Evolutionary conservation across 2,888 invertebrate species (phyloP), one percentile per base, ranked within the genome.

Genomic region (Pyrocoelia pectoralis): DNA sequence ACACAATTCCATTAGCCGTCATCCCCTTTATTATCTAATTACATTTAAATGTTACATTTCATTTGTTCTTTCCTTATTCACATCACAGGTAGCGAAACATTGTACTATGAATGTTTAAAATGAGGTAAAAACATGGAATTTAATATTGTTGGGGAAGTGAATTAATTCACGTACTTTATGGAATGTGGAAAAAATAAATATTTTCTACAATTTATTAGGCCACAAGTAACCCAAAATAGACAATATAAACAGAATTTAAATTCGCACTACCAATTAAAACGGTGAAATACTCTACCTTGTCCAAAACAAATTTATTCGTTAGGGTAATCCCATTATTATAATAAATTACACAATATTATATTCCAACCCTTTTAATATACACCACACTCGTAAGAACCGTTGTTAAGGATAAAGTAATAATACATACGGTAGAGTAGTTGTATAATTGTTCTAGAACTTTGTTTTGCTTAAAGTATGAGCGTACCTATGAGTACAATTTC

Each of bases 231-330:
- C 3, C 8, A 33, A 33, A 33, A 4, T 33, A 33, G 8, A n/a
- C 8, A 33, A 33, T 33, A 33, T n/a, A 33, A 33, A 33, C n/a
- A 8, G 2, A 33, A 2, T n/a, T 33, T 33, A 33, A 33, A n/a
- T n/a, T 6, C 33, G 2, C 2, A 33, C 8, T 33, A n/a, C 33
- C n/a, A 33, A 33, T 33, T 33, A 33, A 33, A n/a, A 33, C 3
- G n/a, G 33, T 2, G 9, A 33, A 33, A 33, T n/a, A 33, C 8
- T n/a, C 33, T 33, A 33, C 33, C 10, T 33, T 33, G n/a, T n/a
- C n/a, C 33, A 33, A 33, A 33, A 33, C 33, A 33, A 33, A 33
- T n/a, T 33, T 33, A 33, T 33, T 33, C 33, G 33, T 33, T 33
- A 33, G n/a, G 33, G 33, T n/a, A 33, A 33, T 33, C 33, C 33